A percentile compares a stretch with the other conserved stretches of the same genome.
Conservation (phyloP, 2,888 invertebrate genomes). For the Drosophila testacea region DNA sequence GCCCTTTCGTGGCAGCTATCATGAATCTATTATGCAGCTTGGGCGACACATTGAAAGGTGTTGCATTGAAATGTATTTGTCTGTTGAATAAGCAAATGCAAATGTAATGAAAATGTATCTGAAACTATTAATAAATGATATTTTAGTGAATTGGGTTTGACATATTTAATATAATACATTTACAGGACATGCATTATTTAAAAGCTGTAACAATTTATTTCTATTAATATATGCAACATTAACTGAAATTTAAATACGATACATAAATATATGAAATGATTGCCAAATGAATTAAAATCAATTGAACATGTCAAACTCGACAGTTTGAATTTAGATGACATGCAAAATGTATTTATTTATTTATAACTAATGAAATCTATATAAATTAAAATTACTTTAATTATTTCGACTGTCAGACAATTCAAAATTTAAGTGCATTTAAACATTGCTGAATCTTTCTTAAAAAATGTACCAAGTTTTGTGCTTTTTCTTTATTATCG, state of each 20-base stretch:
- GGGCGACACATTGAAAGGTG: constrained; percentile 1
- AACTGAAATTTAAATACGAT: not conserved
- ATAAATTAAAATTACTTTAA: not conserved
- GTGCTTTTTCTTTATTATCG: constrained; percentile 42
- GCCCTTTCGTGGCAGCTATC: constrained; percentile 1
- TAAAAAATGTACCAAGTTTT: constrained; percentile 22
- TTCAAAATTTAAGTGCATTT: constrained; percentile 42
- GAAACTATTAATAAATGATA: not conserved
- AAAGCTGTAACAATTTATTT: not conserved
- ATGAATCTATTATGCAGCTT: constrained; percentile 15
- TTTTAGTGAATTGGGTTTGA: not conserved
- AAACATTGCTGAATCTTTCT: constrained; percentile 30
- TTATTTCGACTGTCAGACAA: not conserved
- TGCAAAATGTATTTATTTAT: too few species aligned
- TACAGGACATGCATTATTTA: not conserved
- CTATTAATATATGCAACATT: not conserved
- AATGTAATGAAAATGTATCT: not conserved
- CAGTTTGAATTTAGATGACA: too few species aligned
- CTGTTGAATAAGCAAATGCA: constrained; percentile 1
- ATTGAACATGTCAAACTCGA: not conserved
- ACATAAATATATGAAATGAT: not conserved
- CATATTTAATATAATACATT: not conserved
- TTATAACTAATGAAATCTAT: not conserved
- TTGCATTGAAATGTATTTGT: constrained; percentile 17
- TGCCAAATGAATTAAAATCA: not conserved